Percentiles rank a stretch among this genome's conserved stretches.
These are phyloP conservation scores for Syrmaticus mikado DNA, from an alignment of 2,113 vertebrate species.

Conservation along the genomic window DNA sequence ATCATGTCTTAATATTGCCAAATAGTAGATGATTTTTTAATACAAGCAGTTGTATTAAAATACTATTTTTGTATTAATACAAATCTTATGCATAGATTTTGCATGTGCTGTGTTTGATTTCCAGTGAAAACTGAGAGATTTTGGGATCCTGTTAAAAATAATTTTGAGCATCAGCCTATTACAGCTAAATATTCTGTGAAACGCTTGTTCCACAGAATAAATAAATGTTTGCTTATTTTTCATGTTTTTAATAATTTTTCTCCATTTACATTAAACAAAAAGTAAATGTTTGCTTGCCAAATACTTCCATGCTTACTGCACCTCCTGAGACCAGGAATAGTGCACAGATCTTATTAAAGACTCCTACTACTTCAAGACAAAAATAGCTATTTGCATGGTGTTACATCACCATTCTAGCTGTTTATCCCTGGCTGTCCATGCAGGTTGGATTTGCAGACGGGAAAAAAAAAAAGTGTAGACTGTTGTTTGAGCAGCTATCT, in stretches of 20 bases:
- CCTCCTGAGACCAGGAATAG: not conserved
- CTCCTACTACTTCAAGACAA: not conserved
- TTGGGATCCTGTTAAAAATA: not conserved
- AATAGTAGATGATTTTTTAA: not conserved
- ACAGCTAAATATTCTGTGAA: not conserved
- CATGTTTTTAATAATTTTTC: not conserved
- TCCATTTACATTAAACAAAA: not conserved
- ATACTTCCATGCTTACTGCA: not conserved
- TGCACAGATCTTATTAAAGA: not conserved
- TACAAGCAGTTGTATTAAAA: not conserved
- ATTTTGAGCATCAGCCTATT: not conserved
- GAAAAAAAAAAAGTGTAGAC: not conserved
- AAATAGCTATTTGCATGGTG: not conserved
- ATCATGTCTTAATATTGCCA: not conserved
- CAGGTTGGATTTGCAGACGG: not conserved
- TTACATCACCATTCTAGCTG: accelerated
- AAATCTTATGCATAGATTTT: not conserved
- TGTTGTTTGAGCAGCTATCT: not conserved
- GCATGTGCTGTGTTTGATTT: not conserved
- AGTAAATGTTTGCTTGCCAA: not conserved
- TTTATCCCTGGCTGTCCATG: not conserved
- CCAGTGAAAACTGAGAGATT: not conserved
- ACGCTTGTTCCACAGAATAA: not conserved
- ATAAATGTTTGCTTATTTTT: not conserved
- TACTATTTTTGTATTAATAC: no score